A percentile compares a stretch with the other conserved stretches of the same genome.
Conservation (phyloP, 2,888 invertebrate species). For the Synanthedon formicaeformis region DNA sequence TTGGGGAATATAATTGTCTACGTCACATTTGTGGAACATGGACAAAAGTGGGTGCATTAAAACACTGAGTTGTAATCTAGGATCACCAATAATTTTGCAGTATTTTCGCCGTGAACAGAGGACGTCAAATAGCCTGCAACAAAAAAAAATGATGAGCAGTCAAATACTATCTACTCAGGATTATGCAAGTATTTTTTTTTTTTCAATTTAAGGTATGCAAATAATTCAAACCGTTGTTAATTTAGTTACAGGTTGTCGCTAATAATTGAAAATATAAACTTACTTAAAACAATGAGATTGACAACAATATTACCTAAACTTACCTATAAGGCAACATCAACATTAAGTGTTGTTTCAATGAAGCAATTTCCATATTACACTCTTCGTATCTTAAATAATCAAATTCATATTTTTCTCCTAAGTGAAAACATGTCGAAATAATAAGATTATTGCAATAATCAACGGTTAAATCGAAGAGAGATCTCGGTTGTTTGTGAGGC, state of each 20-base stretch:
- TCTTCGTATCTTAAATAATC: slow-evolving; percentile 26
- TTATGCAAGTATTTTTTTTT: too few species aligned
- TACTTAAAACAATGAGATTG: too few species aligned
- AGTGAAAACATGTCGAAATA: slow-evolving; percentile 53
- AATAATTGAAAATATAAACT: too few species aligned
- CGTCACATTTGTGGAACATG: slow-evolving; percentile 57
- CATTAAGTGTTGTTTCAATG: slow-evolving; percentile 44
- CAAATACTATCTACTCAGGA: too few species aligned
- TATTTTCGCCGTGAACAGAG: slow-evolving; percentile 61
- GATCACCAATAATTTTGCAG: slow-evolving; percentile 51
- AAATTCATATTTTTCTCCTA: slow-evolving; percentile 45
- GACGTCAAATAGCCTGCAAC: slow-evolving; percentile 63
- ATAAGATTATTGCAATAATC: slow-evolving; percentile 51
- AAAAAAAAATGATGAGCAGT: slow-evolving; percentile 13
- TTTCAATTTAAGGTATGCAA: too few species aligned
- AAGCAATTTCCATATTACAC: slow-evolving; percentile 40
- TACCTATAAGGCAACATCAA: slow-evolving; percentile 57
- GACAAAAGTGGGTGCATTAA: slow-evolving; percentile 57
- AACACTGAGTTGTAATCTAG: slow-evolving; percentile 51
- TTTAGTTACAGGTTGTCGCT: too few species aligned
- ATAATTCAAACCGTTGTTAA: too few species aligned
- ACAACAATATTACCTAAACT: slow-evolving; percentile 1
- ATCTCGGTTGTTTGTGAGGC: slow-evolving; percentile 55
- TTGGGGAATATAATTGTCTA: slow-evolving; percentile 54
- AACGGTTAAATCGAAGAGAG: slow-evolving; percentile 49